Base-by-base conservation (phyloP, 2,797 vertebrate genomes). In the Fistularia commersonii region DNA sequence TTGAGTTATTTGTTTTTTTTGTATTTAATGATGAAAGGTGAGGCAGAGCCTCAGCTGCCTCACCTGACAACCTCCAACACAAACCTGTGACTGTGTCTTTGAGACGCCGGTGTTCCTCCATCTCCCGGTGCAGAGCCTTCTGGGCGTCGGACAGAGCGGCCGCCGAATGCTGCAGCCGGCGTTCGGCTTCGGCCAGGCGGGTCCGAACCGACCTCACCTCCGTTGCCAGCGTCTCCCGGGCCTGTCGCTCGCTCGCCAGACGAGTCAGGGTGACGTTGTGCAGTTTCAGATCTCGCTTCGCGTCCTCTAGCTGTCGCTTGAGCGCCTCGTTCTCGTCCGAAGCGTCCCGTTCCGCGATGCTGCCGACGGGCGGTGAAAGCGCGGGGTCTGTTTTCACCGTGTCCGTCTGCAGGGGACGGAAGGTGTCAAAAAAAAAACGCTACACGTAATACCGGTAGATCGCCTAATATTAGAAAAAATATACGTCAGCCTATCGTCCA, bases 221-320 rank as follows among this genome's bases (percentile, higher is more conserved):
- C 0, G 74, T 68, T 48, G 95, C 91, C 14, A 95, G 53, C 7
- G 86, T 84, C 64, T 95, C 92, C n/a, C 90, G 93, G 40, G 63
- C 72, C 83, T 93, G 92, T 33, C 90, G 90, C 64, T 95, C 92
- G 37, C 87, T 92, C 51, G 98, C 94, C 59, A 94, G 82, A 57
- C 91, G 89, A 10, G 85, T 88, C 70, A 96, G 85, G 7, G 90
- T 81, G 59, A 97, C 93, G 15, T 92, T 90, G 3, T 85, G 95
- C 13, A 92, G 73, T 72, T 93, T 94, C 49, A 97, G 83, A 57
- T 95, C 91, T 43, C 91, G 91, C 32, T 87, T 90, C 40, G 91
- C 74, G 12, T 93, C 92, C 54, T 94, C 91, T 0, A 92, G 90
- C 64, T 93, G 91, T 74, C 94, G 92, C 63, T 91, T 93, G 15